A percentile compares a stretch with the other conserved stretches of the same genome.
Evolutionary conservation across 1,140 invertebrate genomes (phyloP).

Genomic region (Nomia melanderi): DNA sequence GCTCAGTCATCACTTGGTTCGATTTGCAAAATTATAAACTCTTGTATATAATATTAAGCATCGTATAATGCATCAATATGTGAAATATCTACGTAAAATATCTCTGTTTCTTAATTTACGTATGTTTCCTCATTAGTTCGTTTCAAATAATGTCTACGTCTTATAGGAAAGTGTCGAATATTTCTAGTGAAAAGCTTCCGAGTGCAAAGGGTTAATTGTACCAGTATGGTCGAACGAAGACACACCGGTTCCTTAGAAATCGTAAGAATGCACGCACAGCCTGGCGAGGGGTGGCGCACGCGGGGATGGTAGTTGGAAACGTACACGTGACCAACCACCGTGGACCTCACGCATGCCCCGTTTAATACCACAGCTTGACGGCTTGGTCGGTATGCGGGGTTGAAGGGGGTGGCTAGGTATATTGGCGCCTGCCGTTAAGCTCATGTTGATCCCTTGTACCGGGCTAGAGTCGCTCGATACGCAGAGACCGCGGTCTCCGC

Average conservation of each 20-base stretch:
- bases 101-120: too few relatives aligned
- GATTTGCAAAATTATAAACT: too few relatives aligned
- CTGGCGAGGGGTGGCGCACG: not conserved
- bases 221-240: not conserved
- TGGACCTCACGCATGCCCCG: slow-evolving; percentile 66
- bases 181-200: too few relatives aligned
- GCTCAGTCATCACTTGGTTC: too few relatives aligned
- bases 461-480: slow-evolving; percentile 63
- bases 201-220: slow-evolving; percentile 46
- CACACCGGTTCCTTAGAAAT: slow-evolving; percentile 58
- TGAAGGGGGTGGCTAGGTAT: slow-evolving; percentile 63
- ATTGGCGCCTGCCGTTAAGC: slow-evolving; percentile 75
- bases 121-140: too few relatives aligned
- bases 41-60: too few relatives aligned
- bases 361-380: slow-evolving; percentile 73
- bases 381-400: slow-evolving; percentile 58
- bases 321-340: slow-evolving; percentile 65
- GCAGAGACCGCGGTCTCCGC: slow-evolving; percentile 57
- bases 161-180: too few relatives aligned
- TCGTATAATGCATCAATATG: too few relatives aligned
- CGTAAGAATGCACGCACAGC: slow-evolving; percentile 57
- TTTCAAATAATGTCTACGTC: too few relatives aligned
- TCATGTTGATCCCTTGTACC: slow-evolving; percentile 72
- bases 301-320: slow-evolving; percentile 36
- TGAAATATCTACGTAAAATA: too few relatives aligned